Percentiles rank a stretch among this genome's conserved stretches.
Evolutionary conservation across 1,140 invertebrate species (phyloP).

Genomic region (Leptopilina boulardi): DNA sequence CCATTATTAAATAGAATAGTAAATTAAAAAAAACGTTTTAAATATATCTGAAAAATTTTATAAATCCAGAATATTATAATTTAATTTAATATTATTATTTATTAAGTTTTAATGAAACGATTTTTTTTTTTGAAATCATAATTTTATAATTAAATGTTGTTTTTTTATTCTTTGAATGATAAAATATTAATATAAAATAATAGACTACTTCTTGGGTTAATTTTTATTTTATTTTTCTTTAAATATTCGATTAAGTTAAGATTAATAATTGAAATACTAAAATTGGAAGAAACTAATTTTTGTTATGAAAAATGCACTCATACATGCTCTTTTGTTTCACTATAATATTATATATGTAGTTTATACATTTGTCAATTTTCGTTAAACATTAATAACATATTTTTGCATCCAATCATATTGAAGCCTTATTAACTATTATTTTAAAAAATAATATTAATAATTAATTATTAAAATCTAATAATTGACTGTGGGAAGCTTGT

Average conservation of each 20-base stretch:
- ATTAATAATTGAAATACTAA: background rate
- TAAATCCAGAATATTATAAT: too few species aligned
- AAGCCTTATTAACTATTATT: background rate
- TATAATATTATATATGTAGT: background rate
- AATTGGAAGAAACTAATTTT: background rate
- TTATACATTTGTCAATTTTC: background rate
- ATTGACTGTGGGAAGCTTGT: background rate
- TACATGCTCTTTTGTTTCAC: background rate
- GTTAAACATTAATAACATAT: background rate
- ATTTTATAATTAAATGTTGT: too few species aligned
- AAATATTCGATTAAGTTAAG: too few species aligned
- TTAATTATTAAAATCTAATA: background rate
- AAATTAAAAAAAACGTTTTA: background rate
- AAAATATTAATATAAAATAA: background rate
- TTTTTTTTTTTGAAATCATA: too few species aligned
- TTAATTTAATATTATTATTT: too few species aligned
- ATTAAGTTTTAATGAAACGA: too few species aligned
- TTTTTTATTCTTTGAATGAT: background rate
- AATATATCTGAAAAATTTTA: too few species aligned
- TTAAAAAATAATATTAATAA: background rate
- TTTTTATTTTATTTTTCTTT: too few species aligned
- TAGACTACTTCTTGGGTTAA: background rate
- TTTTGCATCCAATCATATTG: background rate
- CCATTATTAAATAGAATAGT: constrained; percentile 1
- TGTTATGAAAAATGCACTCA: background rate